phyloP scores from a whole-genome alignment of 2,797 vertebrate species.

The Emydoidea blandingii region DNA sequence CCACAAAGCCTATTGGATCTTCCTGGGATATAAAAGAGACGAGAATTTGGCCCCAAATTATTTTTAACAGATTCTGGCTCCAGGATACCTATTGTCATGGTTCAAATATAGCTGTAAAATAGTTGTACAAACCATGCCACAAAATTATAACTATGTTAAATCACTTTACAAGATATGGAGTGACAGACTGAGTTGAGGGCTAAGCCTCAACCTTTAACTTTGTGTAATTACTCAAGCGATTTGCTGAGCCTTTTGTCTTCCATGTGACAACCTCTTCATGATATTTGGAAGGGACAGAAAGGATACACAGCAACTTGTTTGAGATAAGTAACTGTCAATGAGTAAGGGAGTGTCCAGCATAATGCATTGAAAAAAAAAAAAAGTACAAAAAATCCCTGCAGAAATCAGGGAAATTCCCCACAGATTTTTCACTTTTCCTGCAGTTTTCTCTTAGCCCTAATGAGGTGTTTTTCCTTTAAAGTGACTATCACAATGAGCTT shows the following conservation, averaged over 20 bases:
- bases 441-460: neutral
- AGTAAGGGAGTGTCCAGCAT: neutral
- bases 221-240: neutral
- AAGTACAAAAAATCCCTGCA: neutral
- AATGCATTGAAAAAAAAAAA: accelerated
- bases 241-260: neutral
- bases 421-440: neutral
- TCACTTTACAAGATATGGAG: neutral
- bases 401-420: neutral
- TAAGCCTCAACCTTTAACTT: accelerated
- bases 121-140: neutral
- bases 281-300: accelerated
- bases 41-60: neutral
- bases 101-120: accelerated
- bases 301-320: neutral
- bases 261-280: neutral
- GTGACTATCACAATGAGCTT: neutral
- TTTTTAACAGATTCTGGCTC: neutral
- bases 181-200: neutral
- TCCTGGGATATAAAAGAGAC: neutral
- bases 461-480: neutral
- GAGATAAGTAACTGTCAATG: neutral
- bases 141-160: neutral
- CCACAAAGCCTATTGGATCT: neutral
- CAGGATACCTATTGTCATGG: neutral